Evolutionary conservation across 2,888 invertebrate species (phyloP).

Genomic region (Pachycephus smyrnensis): DNA sequence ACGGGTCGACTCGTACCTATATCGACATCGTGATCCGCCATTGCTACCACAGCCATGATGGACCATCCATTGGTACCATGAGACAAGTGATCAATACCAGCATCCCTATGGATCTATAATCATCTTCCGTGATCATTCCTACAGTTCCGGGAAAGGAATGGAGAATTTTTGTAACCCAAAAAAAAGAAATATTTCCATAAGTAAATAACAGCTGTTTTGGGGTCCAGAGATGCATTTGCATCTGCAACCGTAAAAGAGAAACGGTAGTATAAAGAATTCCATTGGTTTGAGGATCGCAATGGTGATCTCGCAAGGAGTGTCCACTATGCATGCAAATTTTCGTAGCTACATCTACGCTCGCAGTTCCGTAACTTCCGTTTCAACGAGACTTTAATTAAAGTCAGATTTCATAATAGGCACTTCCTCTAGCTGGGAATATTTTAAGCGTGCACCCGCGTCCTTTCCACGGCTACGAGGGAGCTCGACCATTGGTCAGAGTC

Average conservation of each 20-base stretch:
- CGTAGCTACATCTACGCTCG: constrained; percentile 6
- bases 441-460: not conserved
- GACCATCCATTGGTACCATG: not conserved
- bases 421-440: not conserved
- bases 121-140: no score
- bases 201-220: not conserved
- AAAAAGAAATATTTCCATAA: not conserved
- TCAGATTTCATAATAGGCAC: constrained; percentile 34
- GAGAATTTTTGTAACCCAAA: not conserved
- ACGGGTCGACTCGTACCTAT: not conserved
- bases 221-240: not conserved
- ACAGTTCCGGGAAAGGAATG: no score
- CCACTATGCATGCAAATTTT: constrained; percentile 46
- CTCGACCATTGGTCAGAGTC: not conserved
- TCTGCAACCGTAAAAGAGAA: not conserved
- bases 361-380: constrained; percentile 25
- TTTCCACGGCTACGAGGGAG: not conserved
- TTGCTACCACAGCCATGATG: not conserved
- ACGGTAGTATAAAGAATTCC: not conserved
- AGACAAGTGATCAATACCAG: not conserved
- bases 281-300: not conserved
- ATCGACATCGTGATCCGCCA: not conserved
- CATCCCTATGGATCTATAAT: not conserved
- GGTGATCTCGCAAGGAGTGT: constrained; percentile 23
- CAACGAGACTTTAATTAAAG: constrained; percentile 41